Base-by-base conservation (phyloP, 2,888 invertebrate genomes). In the Lithodes maja region DNA sequence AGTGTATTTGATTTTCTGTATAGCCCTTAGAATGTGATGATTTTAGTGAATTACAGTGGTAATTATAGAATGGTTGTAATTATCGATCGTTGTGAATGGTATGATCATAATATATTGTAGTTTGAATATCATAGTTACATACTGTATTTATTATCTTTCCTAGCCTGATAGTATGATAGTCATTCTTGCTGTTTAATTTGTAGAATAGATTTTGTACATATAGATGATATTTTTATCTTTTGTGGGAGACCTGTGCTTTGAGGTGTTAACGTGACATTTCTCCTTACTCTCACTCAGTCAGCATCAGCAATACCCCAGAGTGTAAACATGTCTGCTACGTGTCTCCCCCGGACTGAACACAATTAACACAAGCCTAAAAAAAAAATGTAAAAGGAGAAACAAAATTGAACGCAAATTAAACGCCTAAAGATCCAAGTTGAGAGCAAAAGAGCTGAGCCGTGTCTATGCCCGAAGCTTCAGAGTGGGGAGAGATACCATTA, bases 221-320 rank as follows among this genome's bases (percentile, higher is more conserved):
- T 71, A 71, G 71, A 71, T 71, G n/a, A n/a, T 5, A 71, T n/a
- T 33, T 33, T 33, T 33, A 33, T 33, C 33, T 33, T 33, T 33
- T 33, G 33, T 33, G 33, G 33, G 33, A 33, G 33, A 33, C 33
- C 33, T 33, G 33, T 33, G 33, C 33, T 33, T 33, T 33, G 33
- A 68, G 61, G 50, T 82, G 81, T 68, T 82, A 82, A 82, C 69
- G n/a, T 71, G 71, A n/a, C 12, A 71, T 17, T 54, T 87, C 80
- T 83, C 49, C 33, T 33, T 87, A 78, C 79, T 71, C 77, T 77
- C 80, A 84, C 71, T 83, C 83, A 87, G 84, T 87, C 78, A 68
- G 80, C 55, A 49, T 55, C 87, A 84, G 52, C 87, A 78, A 54
- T 69, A 61, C 69, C 87, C 83, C 83, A 87, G 83, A 83, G 77